Evolutionary conservation across 1,140 invertebrate species (phyloP).

Genomic region (Drosophila pseudoobscura): DNA sequence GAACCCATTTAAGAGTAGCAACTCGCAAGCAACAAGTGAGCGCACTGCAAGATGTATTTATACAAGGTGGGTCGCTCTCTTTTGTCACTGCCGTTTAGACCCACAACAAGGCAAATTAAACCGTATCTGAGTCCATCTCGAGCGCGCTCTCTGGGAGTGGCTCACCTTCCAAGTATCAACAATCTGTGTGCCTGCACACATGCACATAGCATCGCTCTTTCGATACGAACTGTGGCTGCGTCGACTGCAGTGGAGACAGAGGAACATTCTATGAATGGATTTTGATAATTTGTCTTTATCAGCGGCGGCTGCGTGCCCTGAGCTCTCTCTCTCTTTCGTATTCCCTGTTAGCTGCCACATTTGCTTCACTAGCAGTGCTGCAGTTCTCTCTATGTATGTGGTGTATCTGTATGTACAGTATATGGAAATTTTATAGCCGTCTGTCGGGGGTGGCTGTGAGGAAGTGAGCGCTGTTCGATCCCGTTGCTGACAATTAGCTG

Average conservation of each 20-base stretch:
- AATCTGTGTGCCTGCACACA: neutral
- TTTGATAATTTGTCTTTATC: slow-evolving; percentile 80
- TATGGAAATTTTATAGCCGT: slow-evolving; percentile 63
- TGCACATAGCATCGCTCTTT: slow-evolving; percentile 1
- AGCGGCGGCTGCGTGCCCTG: slow-evolving; percentile 15
- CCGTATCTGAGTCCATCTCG: no score
- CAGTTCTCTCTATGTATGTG: slow-evolving; percentile 2
- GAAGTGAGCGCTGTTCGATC: slow-evolving; percentile 36
- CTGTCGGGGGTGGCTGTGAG: slow-evolving; percentile 27
- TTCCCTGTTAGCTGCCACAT: neutral
- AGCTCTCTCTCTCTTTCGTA: no score
- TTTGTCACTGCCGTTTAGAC: no score
- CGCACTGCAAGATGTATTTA: no score
- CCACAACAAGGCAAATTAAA: neutral
- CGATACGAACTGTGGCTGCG: slow-evolving; percentile 13
- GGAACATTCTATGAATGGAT: slow-evolving; percentile 71
- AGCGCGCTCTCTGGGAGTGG: no score
- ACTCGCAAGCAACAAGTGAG: slow-evolving; percentile 46
- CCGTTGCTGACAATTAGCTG: slow-evolving; percentile 66
- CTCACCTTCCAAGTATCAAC: no score
- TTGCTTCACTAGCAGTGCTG: neutral
- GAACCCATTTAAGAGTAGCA: slow-evolving; percentile 52
- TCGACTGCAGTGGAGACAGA: slow-evolving; percentile 40
- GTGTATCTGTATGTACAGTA: slow-evolving; percentile 1
- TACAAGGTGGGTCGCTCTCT: no score